These are phyloP conservation scores for Ceratoteleas bidentatus DNA, from an alignment of 1,140 invertebrate genomes.

Conservation along the genomic window DNA sequence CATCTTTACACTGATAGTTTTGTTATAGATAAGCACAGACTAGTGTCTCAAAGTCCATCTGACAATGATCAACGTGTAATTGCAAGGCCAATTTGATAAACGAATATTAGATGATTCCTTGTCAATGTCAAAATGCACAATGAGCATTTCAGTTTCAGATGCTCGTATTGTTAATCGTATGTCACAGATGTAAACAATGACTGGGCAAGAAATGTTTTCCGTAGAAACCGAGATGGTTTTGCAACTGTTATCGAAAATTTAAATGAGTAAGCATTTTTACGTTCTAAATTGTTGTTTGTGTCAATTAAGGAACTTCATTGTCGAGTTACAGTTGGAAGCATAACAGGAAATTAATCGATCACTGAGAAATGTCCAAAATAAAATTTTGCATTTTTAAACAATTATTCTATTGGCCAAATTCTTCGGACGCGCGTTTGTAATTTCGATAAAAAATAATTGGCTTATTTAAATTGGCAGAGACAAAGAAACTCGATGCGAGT, in stretches of 20 bases:
- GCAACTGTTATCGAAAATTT: too few species aligned
- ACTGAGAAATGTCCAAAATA: too few species aligned
- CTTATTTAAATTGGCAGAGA: background rate
- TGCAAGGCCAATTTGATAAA: conserved; percentile 33
- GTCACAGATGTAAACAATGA: conserved; percentile 29
- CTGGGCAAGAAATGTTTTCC: background rate
- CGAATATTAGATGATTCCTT: conserved; percentile 27
- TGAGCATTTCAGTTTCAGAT: conserved; percentile 22
- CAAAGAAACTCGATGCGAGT: background rate
- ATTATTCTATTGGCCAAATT: too few species aligned
- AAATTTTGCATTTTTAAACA: too few species aligned
- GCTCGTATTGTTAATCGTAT: conserved; percentile 27
- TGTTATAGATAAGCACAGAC: conserved; percentile 22
- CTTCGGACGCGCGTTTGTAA: background rate
- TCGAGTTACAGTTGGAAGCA: too few species aligned
- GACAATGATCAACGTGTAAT: conserved; percentile 23
- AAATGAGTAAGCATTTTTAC: too few species aligned
- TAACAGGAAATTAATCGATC: too few species aligned
- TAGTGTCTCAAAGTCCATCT: conserved; percentile 41
- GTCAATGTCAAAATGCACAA: conserved; percentile 31
- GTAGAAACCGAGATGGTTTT: background rate
- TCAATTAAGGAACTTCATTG: background rate
- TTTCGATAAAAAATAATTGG: background rate
- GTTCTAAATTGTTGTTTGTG: background rate
- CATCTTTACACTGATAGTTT: conserved; percentile 20